Evolutionary conservation across 2,888 invertebrate genomes (phyloP).

Genomic region (Argyresthia albistria): DNA sequence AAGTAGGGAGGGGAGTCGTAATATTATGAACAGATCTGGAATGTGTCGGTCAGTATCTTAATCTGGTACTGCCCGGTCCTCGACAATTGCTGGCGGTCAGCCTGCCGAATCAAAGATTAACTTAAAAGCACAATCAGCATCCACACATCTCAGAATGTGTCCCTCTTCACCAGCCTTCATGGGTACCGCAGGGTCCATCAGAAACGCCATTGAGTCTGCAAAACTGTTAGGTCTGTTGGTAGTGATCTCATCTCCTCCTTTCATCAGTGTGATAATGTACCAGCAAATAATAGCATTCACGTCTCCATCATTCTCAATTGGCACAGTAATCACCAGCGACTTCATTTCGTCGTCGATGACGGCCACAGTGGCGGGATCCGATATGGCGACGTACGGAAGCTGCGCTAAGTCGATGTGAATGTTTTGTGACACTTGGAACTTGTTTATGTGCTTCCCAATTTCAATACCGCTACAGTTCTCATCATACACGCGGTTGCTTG

Average conservation of each 20-base stretch:
- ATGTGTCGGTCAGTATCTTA: not conserved
- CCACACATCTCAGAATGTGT: constrained; percentile 35
- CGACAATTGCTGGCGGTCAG: not conserved
- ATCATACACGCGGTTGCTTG: constrained; percentile 71
- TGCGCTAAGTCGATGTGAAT: constrained; percentile 56
- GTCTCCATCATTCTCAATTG: constrained; percentile 39
- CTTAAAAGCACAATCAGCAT: constrained; percentile 42
- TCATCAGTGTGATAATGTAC: constrained; percentile 61
- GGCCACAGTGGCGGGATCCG: constrained; percentile 36
- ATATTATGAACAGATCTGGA: not conserved
- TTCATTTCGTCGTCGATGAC: constrained; percentile 18
- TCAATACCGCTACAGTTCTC: constrained; percentile 65
- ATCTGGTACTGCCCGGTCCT: not conserved
- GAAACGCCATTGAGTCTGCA: constrained; percentile 57
- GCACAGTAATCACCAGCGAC: constrained; percentile 26
- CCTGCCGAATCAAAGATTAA: constrained; percentile 24
- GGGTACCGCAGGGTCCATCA: constrained; percentile 38
- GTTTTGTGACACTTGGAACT: constrained; percentile 73
- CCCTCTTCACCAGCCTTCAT: constrained; percentile 32
- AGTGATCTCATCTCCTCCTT: constrained; percentile 38
- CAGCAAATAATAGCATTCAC: constrained; percentile 69
- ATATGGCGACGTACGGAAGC: constrained; percentile 46
- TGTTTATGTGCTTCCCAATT: constrained; percentile 71
- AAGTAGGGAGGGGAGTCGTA: no score
- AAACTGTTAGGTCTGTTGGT: constrained; percentile 55